phyloP scores from a whole-genome alignment of 2,888 invertebrate species.

The Agrotis segetum region DNA sequence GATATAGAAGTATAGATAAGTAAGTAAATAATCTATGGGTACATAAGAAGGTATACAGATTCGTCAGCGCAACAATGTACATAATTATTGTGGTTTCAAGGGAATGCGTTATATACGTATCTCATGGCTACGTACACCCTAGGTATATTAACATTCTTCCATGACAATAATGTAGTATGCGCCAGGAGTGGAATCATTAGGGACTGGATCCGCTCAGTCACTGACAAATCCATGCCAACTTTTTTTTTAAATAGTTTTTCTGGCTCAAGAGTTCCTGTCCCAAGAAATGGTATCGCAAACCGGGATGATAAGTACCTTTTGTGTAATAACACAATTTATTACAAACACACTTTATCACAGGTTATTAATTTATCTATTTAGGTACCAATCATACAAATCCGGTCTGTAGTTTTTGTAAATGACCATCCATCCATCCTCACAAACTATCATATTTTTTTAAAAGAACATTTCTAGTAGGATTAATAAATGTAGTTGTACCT shows the following conservation, averaged over 20 bases:
- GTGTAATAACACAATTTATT: too few relatives aligned
- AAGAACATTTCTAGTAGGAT: too few relatives aligned
- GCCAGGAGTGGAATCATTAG: constrained; percentile 4
- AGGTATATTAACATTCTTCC: constrained; percentile 21
- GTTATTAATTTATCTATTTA: too few relatives aligned
- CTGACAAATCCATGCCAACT: background rate
- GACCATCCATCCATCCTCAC: too few relatives aligned
- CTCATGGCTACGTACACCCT: background rate
- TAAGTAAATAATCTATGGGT: background rate
- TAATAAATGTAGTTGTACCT: too few relatives aligned
- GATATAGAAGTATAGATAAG: background rate
- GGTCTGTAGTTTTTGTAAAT: too few relatives aligned
- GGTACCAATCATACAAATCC: too few relatives aligned
- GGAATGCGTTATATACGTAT: constrained; percentile 20
- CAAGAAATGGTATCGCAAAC: too few relatives aligned
- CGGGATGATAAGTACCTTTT: too few relatives aligned
- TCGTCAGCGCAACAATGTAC: constrained; percentile 16
- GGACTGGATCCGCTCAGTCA: background rate
- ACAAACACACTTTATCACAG: too few relatives aligned
- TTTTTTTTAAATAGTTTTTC: background rate
- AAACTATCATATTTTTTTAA: too few relatives aligned
- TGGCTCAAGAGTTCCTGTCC: background rate
- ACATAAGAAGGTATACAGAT: background rate
- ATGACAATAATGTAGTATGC: constrained; percentile 7
- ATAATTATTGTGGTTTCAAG: constrained; percentile 36